Base-by-base conservation (phyloP, 2,888 invertebrate species). In the Clistopyga incitator region DNA sequence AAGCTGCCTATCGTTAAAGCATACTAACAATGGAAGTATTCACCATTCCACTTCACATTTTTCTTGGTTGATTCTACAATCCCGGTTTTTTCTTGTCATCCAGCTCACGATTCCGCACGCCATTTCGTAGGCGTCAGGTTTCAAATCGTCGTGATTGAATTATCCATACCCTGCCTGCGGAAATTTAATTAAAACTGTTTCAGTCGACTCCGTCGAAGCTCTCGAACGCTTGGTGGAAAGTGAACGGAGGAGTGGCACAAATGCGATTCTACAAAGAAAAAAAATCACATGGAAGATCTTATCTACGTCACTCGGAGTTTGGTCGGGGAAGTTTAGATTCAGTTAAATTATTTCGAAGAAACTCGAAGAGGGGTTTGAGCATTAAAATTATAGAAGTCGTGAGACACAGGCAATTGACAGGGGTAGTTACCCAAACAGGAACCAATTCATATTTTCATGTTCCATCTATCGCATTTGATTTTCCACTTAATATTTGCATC, bases 171-270 rank as follows among this genome's bases (percentile, higher is more conserved):
- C 74, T 61, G 65, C 59, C 52, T 50, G 67, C 34, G 80, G 71
- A 74, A 84, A 84, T 80, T 78, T 68, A 84, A 84, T 84, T 84
- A 80, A 81, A 84, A 84, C 80, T 81, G 77, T 84, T 78, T 70
- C 77, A 68, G 64, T 56, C 78, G 70, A 29, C 56, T 29, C 42
- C 45, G 54, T 38, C 74, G 52, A 61, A 34, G 47, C 70, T 61
- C 11, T 67, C 20, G 70, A 54, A 56, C 68, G 70, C 65, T 70
- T 42, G 34, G 76, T 42, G 38, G 54, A 11, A 47, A 67, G 38
- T 38, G 65, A 71, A 15, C 34, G 70, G 59, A 56, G 47, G 59
- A 78, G 68, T 68, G 59, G 56, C 54, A 70, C 52, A 47, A 61
- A n/a, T 20, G 59, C 65, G 70, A 45, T 61, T 72, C 52, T 47